phyloP scores from a whole-genome alignment of 2,888 invertebrate species.

The Euphydryas editha region DNA sequence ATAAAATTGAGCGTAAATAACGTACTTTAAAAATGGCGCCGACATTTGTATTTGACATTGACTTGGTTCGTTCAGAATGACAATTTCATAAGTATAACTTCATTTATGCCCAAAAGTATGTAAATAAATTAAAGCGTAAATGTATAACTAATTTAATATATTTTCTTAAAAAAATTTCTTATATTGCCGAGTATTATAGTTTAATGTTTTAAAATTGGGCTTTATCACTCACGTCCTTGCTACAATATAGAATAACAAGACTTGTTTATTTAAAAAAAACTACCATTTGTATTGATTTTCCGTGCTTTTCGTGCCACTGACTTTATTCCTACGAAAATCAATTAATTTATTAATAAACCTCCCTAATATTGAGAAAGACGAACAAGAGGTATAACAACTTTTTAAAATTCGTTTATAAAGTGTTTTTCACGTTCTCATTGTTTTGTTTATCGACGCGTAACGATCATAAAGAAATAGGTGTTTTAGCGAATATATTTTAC shows the following conservation, averaged over 20 bases:
- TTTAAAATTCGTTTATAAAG: conserved; percentile 13
- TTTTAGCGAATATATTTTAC: conserved; percentile 44
- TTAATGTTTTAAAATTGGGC: neutral
- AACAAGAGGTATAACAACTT: conserved; percentile 36
- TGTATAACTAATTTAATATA: neutral
- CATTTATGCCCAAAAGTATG: neutral
- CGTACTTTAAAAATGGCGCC: neutral
- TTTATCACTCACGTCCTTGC: conserved; percentile 29
- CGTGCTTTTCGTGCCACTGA: conserved; percentile 46
- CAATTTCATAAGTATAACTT: neutral
- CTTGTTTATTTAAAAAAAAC: conserved; percentile 67
- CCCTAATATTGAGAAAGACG: conserved; percentile 17
- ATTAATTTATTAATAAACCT: conserved; percentile 44
- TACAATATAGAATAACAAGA: conserved; percentile 32
- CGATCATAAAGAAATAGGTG: conserved; percentile 38
- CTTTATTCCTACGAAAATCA: conserved; percentile 45
- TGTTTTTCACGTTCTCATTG: conserved; percentile 29
- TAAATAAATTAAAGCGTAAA: neutral
- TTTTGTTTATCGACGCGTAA: conserved; percentile 52
- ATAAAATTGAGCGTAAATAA: too few relatives aligned
- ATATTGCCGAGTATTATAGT: neutral
- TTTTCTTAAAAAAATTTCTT: neutral
- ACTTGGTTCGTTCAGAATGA: neutral
- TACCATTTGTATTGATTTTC: conserved; percentile 78
- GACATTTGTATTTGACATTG: neutral